Evolutionary conservation across 2,113 vertebrate species (phyloP).

Genomic region (Corydoras sp.): DNA sequence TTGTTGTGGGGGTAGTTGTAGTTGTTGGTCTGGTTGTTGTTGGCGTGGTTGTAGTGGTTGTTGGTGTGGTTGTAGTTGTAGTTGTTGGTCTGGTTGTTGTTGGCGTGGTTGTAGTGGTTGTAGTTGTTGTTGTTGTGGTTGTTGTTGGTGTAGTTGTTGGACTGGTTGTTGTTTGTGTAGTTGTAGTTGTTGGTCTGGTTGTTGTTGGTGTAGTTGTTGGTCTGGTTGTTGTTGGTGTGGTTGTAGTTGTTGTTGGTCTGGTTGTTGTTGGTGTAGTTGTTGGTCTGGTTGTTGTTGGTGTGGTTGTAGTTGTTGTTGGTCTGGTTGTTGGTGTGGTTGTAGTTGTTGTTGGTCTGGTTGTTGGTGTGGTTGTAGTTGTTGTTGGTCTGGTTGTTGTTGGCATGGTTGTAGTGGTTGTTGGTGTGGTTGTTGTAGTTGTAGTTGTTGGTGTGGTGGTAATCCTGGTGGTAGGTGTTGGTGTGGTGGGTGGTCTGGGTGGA

Average conservation of each 20-base stretch:
- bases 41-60: neutral
- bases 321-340: neutral
- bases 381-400: neutral
- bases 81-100: neutral
- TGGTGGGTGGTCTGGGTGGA: conserved; percentile 55
- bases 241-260: neutral
- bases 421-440: neutral
- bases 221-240: neutral
- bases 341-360: neutral
- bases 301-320: conserved; percentile 9
- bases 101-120: neutral
- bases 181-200: neutral
- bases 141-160: neutral
- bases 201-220: conserved; percentile 7
- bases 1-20: too few species aligned
- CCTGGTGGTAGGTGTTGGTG: conserved; percentile 12
- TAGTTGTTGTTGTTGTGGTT: neutral
- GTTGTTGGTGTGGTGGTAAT: neutral
- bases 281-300: neutral
- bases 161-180: too few species aligned
- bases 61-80: too few species aligned
- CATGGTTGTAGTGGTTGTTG: neutral
- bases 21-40: too few species aligned
- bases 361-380: neutral
- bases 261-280: conserved; percentile 4